These are phyloP conservation scores for Agelastica alni DNA, from an alignment of 2,888 invertebrate species.

Conservation along the genomic window DNA sequence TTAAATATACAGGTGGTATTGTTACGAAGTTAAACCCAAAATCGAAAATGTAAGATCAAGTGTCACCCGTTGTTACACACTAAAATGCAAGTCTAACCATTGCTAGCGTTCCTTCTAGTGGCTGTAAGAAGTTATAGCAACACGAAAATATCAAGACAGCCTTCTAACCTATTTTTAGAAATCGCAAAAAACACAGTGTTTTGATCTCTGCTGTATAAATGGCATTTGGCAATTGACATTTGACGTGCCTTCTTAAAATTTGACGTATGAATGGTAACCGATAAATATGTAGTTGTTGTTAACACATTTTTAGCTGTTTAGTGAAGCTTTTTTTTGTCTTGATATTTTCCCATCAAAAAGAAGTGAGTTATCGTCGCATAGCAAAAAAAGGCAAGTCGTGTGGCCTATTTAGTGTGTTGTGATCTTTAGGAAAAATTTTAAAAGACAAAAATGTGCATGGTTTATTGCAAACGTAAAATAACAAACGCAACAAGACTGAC, in stretches of 20 bases:
- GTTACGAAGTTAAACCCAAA: constrained; percentile 18
- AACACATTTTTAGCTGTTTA: no score
- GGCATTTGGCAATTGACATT: no score
- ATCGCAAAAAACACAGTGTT: no score
- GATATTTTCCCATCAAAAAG: constrained; percentile 13
- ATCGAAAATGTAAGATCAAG: constrained; percentile 22
- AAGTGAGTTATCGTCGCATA: constrained; percentile 30
- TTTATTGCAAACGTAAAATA: constrained; percentile 29
- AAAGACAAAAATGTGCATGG: constrained; percentile 39
- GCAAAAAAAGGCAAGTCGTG: constrained; percentile 40
- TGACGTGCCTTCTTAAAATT: no score
- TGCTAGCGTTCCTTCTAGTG: constrained; percentile 32
- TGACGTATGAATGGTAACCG: no score
- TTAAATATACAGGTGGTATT: constrained; percentile 17
- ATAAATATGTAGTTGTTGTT: no score
- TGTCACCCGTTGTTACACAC: constrained; percentile 34
- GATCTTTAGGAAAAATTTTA: constrained; percentile 33
- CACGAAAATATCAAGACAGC: constrained; percentile 16
- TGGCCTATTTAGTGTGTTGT: constrained; percentile 42
- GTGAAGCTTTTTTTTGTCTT: no score
- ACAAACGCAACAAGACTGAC: constrained; percentile 44
- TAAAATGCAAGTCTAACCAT: constrained; percentile 30
- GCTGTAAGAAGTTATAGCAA: constrained; percentile 17
- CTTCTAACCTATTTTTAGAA: not conserved
- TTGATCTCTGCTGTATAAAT: no score